Conservation (phyloP, 2,888 invertebrate genomes). For the Patella ulyssiponensis region DNA sequence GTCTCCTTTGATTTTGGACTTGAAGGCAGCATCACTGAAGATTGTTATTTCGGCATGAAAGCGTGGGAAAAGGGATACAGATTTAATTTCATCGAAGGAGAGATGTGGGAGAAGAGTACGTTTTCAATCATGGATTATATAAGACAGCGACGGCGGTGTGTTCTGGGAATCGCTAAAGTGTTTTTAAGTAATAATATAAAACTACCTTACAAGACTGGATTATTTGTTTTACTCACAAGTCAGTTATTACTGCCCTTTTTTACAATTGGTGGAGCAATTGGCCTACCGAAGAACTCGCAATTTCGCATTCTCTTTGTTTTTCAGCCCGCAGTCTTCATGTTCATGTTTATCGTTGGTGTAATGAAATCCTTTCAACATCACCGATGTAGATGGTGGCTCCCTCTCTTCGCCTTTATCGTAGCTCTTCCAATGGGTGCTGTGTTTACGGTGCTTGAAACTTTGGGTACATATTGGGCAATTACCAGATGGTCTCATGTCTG, state of each 20-base stretch:
- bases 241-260: too few species aligned
- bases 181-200: slow-evolving; percentile 48
- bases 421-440: too few species aligned
- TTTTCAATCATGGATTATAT: slow-evolving; percentile 54
- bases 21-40: slow-evolving; percentile 60
- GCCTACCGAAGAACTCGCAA: slow-evolving; percentile 45
- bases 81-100: slow-evolving; percentile 60
- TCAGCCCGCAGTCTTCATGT: slow-evolving; percentile 52
- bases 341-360: slow-evolving; percentile 57
- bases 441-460: too few species aligned
- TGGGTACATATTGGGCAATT: too few species aligned
- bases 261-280: too few species aligned
- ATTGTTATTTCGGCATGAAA: slow-evolving; percentile 60
- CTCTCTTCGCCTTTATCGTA: too few species aligned
- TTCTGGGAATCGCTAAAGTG: slow-evolving; percentile 53
- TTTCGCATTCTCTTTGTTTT: slow-evolving; percentile 48
- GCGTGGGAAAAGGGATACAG: slow-evolving; percentile 54
- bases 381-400: slow-evolving; percentile 35
- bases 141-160: slow-evolving; percentile 55
- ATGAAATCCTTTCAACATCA: slow-evolving; percentile 55
- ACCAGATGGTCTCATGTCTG: too few species aligned
- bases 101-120: slow-evolving; percentile 61
- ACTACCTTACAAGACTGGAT: slow-evolving; percentile 45
- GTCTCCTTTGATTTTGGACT: slow-evolving; percentile 59
- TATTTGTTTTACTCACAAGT: too few species aligned